A percentile compares a stretch with the other conserved stretches of the same genome.
phyloP scores from a whole-genome alignment of 1,140 invertebrate species.

The Pteromalus puparum region DNA sequence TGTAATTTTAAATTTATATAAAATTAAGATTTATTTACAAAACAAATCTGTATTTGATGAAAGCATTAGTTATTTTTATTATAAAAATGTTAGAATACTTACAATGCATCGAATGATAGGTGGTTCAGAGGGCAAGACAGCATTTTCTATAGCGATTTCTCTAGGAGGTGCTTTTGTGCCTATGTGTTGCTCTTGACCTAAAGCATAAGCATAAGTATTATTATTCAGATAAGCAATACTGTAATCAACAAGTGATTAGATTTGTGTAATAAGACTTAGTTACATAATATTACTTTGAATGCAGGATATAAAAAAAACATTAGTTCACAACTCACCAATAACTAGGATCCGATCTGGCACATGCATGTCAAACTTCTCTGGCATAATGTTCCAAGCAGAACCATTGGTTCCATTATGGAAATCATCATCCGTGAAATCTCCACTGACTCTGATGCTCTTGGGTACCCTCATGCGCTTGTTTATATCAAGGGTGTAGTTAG shows the following conservation, averaged over 20 bases:
- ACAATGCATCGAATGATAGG: slow-evolving; percentile 83
- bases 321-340: slow-evolving; percentile 75
- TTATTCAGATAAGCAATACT: background rate
- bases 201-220: slow-evolving; percentile 30
- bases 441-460: slow-evolving; percentile 84
- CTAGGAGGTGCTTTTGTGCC: slow-evolving; percentile 87
- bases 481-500: slow-evolving; percentile 84
- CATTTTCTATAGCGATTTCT: slow-evolving; percentile 90
- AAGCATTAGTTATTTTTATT: slow-evolving; percentile 22
- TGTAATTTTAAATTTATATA: slow-evolving; percentile 22
- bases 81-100: slow-evolving; percentile 50
- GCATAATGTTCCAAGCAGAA: slow-evolving; percentile 77
- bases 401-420: slow-evolving; percentile 75
- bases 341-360: slow-evolving; percentile 94
- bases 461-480: slow-evolving; percentile 87
- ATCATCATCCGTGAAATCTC: slow-evolving; percentile 81
- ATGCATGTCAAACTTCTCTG: slow-evolving; percentile 89
- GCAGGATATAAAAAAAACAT: slow-evolving; percentile 24
- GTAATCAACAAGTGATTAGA: background rate
- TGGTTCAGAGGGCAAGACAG: slow-evolving; percentile 81
- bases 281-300: background rate
- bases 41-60: slow-evolving; percentile 46
- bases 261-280: background rate
- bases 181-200: slow-evolving; percentile 88
- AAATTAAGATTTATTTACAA: slow-evolving; percentile 36